A percentile compares a stretch with the other conserved stretches of the same genome.
Conservation (phyloP, 1,140 invertebrate genomes). For the Musca vetustissima region DNA sequence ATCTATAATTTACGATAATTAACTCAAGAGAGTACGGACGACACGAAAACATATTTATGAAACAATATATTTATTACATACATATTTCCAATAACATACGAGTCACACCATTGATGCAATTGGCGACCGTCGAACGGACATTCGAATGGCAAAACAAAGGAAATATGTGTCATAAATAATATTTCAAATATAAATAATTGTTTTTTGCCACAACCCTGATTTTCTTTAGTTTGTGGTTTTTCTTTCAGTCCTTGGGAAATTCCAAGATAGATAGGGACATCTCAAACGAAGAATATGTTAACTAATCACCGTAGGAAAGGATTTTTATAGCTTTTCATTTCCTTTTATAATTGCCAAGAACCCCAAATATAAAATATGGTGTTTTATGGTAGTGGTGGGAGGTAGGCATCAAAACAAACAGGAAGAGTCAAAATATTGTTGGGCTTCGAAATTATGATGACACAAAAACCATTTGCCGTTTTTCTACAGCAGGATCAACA, state of each 20-base stretch:
- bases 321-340: slow-evolving; percentile 56
- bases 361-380: too few species aligned
- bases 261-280: not conserved
- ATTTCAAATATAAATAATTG: slow-evolving; percentile 54
- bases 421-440: too few species aligned
- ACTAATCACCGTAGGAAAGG: slow-evolving; percentile 55
- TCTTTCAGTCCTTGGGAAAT: too few species aligned
- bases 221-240: too few species aligned
- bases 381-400: too few species aligned
- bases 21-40: too few species aligned
- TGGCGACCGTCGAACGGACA: not conserved
- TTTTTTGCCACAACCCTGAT: slow-evolving; percentile 31
- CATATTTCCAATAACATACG: slow-evolving; percentile 2
- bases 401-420: too few species aligned
- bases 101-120: not conserved
- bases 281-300: slow-evolving; percentile 45
- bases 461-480: not conserved
- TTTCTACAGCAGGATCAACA: slow-evolving; percentile 47
- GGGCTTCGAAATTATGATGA: not conserved
- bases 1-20: too few species aligned
- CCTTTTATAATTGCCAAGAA: slow-evolving; percentile 41
- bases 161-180: slow-evolving; percentile 45
- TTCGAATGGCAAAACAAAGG: not conserved
- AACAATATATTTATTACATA: slow-evolving; percentile 6
- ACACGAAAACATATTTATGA: not conserved